These are phyloP conservation scores for Tenebrosternarchus preto DNA, from an alignment of 2,113 vertebrate species.

Conservation along the genomic window DNA sequence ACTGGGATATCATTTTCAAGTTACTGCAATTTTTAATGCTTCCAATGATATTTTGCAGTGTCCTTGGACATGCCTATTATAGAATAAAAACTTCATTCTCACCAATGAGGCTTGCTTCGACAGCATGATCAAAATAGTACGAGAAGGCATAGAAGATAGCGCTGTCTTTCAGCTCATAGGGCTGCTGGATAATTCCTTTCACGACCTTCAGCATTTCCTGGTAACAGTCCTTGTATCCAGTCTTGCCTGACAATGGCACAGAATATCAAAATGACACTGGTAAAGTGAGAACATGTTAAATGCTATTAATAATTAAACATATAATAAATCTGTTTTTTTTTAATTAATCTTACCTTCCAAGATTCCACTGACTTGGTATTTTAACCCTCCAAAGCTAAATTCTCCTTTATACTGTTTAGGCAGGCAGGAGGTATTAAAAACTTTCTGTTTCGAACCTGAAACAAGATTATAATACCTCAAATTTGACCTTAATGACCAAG, in stretches of 20 bases:
- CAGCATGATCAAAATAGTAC: conserved; percentile 94
- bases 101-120: conserved; percentile 90
- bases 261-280: not conserved
- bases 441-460: conserved; percentile 64
- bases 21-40: too few relatives aligned
- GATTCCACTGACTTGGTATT: conserved; percentile 86
- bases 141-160: conserved; percentile 92
- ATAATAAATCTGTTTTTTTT: conserved; percentile 49
- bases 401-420: conserved; percentile 82
- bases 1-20: too few relatives aligned
- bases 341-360: conserved; percentile 81
- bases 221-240: conserved; percentile 87
- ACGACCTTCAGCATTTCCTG: conserved; percentile 85
- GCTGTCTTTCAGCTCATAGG: conserved; percentile 75
- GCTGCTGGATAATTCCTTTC: conserved; percentile 85
- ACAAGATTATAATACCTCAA: not conserved
- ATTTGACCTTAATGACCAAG: not conserved
- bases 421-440: conserved; percentile 85
- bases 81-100: conserved; percentile 48
- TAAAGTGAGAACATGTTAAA: conserved; percentile 25
- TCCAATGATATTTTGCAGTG: not conserved
- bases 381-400: conserved; percentile 88
- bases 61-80: not conserved
- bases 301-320: not conserved
- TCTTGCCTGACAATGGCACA: conserved; percentile 66